Percentiles rank a stretch among this genome's conserved stretches.
phyloP scores from a whole-genome alignment of 2,797 vertebrate species.

The Rhabdophis nuchalis region DNA sequence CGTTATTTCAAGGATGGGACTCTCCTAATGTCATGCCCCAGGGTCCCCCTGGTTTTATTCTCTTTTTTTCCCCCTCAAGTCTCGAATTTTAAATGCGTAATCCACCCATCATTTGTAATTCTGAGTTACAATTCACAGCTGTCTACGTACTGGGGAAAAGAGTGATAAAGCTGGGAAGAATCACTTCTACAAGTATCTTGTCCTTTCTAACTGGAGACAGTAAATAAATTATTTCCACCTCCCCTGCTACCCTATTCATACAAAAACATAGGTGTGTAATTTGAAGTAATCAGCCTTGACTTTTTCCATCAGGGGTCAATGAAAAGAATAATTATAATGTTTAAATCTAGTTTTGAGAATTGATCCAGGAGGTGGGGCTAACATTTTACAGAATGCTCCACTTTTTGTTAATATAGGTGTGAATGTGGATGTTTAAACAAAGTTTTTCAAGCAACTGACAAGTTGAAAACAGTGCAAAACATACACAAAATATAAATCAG shows the following conservation, averaged over 20 bases:
- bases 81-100: neutral
- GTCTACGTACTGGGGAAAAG: neutral
- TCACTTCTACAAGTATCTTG: neutral
- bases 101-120: neutral
- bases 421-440: neutral
- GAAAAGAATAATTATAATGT: neutral
- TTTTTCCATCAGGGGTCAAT: neutral
- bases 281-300: neutral
- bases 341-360: neutral
- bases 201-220: neutral
- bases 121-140: neutral
- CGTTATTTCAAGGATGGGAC: neutral
- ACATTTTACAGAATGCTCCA: neutral
- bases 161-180: neutral
- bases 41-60: too few relatives aligned
- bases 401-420: neutral
- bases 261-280: neutral
- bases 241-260: neutral
- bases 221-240: neutral
- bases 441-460: neutral
- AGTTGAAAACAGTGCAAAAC: neutral
- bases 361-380: neutral
- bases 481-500: neutral
- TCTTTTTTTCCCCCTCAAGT: neutral
- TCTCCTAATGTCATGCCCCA: neutral